A percentile compares a stretch with the other conserved stretches of the same genome.
phyloP scores from a whole-genome alignment of 2,113 vertebrate genomes.

The Bos javanicus region DNA sequence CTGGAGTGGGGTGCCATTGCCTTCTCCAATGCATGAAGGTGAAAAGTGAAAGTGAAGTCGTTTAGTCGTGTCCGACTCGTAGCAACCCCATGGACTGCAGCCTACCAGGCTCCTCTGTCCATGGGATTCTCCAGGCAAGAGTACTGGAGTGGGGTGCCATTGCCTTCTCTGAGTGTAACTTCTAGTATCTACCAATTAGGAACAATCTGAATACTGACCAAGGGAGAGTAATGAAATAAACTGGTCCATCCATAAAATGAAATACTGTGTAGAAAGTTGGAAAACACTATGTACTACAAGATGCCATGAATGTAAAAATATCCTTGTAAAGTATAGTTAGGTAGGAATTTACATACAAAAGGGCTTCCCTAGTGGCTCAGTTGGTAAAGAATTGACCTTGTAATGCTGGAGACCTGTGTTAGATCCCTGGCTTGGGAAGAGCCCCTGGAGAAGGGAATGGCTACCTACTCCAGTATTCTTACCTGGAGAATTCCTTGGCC shows the following conservation, averaged over 20 bases:
- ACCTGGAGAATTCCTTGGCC: neutral
- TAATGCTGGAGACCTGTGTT: neutral
- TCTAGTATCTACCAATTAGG: neutral
- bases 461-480: neutral
- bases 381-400: neutral
- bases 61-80: accelerated
- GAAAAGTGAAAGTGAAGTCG: too few relatives aligned
- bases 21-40: too few relatives aligned
- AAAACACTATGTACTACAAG: neutral
- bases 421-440: neutral
- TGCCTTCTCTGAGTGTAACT: accelerated
- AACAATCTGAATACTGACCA: neutral
- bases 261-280: neutral
- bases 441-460: neutral
- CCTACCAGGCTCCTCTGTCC: too few relatives aligned
- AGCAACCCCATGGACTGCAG: too few relatives aligned
- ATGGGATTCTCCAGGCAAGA: too few relatives aligned
- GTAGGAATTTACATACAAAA: neutral
- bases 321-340: neutral
- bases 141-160: too few relatives aligned
- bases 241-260: neutral
- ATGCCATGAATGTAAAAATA: neutral
- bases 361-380: neutral
- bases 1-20: too few relatives aligned
- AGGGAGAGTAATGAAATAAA: neutral